phyloP scores from a whole-genome alignment of 2,888 invertebrate species.

The Coronaproctus castanopsis region DNA sequence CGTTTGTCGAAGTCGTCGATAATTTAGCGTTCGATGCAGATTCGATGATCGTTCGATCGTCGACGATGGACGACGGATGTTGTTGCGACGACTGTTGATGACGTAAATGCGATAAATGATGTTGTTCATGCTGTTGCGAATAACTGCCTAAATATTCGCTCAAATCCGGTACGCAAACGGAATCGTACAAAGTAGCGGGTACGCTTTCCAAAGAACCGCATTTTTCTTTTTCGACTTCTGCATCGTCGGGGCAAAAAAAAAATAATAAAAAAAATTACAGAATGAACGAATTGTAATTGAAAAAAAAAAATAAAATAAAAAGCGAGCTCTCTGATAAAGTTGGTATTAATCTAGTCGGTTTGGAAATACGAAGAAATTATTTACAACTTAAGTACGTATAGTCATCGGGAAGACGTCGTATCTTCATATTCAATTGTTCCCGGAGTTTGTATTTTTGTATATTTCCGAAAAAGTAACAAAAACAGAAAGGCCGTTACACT shows the following conservation, averaged over 20 bases:
- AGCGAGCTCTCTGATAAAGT: too few relatives aligned
- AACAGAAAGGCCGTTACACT: too few relatives aligned
- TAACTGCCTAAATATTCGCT: slow-evolving; percentile 45
- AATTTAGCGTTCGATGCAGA: too few relatives aligned
- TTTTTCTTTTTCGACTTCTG: slow-evolving; percentile 55
- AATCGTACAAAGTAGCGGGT: slow-evolving; percentile 55
- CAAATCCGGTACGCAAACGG: slow-evolving; percentile 56
- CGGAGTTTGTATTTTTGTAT: too few relatives aligned
- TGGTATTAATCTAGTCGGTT: too few relatives aligned
- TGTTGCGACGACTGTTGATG: background rate
- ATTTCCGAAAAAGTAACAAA: too few relatives aligned
- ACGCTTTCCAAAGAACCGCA: slow-evolving; percentile 49
- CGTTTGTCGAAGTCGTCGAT: too few relatives aligned
- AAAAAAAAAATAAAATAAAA: background rate
- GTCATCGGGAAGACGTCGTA: too few relatives aligned
- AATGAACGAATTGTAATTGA: background rate
- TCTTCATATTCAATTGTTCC: too few relatives aligned
- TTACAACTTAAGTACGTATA: too few relatives aligned
- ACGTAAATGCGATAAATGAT: background rate
- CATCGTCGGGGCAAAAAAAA: too few relatives aligned
- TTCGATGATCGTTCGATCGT: background rate
- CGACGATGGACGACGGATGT: background rate
- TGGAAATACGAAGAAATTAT: too few relatives aligned
- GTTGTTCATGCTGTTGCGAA: background rate
- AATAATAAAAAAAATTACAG: background rate